These are phyloP conservation scores for Tachina grossa DNA, from an alignment of 2,888 invertebrate genomes.

Conservation along the genomic window DNA sequence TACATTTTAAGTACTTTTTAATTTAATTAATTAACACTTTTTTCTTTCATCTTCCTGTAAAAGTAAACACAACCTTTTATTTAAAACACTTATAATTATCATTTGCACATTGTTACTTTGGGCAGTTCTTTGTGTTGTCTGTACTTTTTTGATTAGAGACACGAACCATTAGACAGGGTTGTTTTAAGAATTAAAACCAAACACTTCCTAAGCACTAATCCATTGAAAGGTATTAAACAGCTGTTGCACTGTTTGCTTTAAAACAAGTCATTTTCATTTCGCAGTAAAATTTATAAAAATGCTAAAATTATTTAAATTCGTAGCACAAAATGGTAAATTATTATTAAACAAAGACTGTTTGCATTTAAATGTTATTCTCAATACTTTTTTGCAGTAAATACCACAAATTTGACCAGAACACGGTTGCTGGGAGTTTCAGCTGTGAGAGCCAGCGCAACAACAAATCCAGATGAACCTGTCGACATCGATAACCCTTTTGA, in stretches of 20 bases:
- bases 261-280: background rate
- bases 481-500: constrained; percentile 91
- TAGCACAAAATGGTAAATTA: constrained; percentile 75
- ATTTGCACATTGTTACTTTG: background rate
- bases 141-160: background rate
- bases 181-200: background rate
- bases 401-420: constrained; percentile 50
- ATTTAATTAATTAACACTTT: too few relatives aligned
- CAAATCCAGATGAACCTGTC: constrained; percentile 79
- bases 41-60: too few relatives aligned
- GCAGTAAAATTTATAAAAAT: constrained; percentile 18
- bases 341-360: background rate
- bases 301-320: constrained; percentile 30
- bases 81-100: background rate
- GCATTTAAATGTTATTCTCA: background rate
- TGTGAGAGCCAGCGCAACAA: background rate
- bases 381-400: constrained; percentile 40
- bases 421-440: constrained; percentile 66
- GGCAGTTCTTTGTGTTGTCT: background rate
- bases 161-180: constrained; percentile 8
- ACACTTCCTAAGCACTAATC: constrained; percentile 26
- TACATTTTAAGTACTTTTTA: background rate
- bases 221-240: background rate
- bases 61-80: too few relatives aligned
- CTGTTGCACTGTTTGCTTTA: constrained; percentile 8